These are phyloP conservation scores for Bombus terrestris DNA, from an alignment of 1,140 invertebrate species.

Conservation along the genomic window DNA sequence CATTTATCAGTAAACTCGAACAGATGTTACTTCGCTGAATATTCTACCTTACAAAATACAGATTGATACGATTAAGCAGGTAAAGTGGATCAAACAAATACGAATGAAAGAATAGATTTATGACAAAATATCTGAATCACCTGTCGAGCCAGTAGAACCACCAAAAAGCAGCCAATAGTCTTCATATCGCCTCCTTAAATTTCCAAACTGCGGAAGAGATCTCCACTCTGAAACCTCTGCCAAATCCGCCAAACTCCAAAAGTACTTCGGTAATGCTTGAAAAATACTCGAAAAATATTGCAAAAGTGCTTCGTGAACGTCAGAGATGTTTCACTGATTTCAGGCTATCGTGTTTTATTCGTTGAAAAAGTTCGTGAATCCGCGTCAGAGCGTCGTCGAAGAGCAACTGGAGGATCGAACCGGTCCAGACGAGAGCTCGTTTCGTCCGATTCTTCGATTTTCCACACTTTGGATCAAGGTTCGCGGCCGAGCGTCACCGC, in stretches of 20 bases:
- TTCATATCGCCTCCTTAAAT: background rate
- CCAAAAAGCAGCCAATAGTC: background rate
- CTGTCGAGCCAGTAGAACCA: constrained; percentile 3
- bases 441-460: constrained; percentile 23
- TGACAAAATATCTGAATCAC: background rate
- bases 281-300: too few relatives aligned
- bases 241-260: too few relatives aligned
- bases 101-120: background rate
- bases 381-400: background rate
- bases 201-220: too few relatives aligned
- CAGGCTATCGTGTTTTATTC: background rate
- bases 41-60: too few relatives aligned
- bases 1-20: too few relatives aligned
- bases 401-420: constrained; percentile 18
- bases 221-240: too few relatives aligned
- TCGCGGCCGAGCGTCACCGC: constrained; percentile 65
- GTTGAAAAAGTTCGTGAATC: background rate
- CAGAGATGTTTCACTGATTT: background rate
- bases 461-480: constrained; percentile 54
- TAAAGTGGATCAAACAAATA: too few relatives aligned
- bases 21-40: too few relatives aligned
- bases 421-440: background rate
- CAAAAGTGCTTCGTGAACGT: background rate
- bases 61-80: too few relatives aligned
- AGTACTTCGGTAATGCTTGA: background rate